phyloP scores from a whole-genome alignment of 2,797 vertebrate genomes.

The Chlorospingus flavigularis region DNA sequence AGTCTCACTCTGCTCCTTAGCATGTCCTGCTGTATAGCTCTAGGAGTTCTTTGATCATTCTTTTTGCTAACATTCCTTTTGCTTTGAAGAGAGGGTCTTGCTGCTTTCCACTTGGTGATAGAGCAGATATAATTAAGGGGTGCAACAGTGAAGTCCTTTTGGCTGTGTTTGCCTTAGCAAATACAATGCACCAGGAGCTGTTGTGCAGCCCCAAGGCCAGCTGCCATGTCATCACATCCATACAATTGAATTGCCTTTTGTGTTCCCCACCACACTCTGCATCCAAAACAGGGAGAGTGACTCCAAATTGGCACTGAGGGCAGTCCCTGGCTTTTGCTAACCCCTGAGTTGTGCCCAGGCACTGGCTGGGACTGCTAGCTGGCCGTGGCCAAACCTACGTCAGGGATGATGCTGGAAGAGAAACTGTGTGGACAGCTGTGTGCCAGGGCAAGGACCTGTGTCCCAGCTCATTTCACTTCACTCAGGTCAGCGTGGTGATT shows the following conservation, averaged over 20 bases:
- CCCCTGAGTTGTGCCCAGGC: not conserved
- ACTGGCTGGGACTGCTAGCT: not conserved
- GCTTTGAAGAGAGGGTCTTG: not conserved
- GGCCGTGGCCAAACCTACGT: rapidly evolving
- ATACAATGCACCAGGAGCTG: not conserved
- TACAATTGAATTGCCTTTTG: not conserved
- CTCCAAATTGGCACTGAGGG: not conserved
- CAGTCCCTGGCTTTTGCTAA: not conserved
- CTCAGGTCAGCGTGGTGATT: not conserved
- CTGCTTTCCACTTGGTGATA: not conserved
- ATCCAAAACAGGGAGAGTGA: not conserved
- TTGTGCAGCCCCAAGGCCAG: not conserved
- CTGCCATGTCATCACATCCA: not conserved
- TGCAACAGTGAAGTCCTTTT: not conserved
- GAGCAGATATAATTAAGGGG: not conserved
- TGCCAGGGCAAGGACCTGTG: not conserved
- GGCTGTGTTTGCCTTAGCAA: not conserved
- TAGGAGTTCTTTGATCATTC: conserved; percentile 18
- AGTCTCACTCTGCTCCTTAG: not conserved
- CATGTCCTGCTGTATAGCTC: not conserved
- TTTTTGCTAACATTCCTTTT: not conserved
- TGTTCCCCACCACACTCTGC: not conserved
- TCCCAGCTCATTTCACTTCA: not conserved
- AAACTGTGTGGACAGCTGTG: not conserved
- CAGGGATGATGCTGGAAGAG: not conserved